These are phyloP conservation scores for Schizothorax lantsangensis DNA, from an alignment of 2,797 vertebrate genomes.

Conservation along the genomic window DNA sequence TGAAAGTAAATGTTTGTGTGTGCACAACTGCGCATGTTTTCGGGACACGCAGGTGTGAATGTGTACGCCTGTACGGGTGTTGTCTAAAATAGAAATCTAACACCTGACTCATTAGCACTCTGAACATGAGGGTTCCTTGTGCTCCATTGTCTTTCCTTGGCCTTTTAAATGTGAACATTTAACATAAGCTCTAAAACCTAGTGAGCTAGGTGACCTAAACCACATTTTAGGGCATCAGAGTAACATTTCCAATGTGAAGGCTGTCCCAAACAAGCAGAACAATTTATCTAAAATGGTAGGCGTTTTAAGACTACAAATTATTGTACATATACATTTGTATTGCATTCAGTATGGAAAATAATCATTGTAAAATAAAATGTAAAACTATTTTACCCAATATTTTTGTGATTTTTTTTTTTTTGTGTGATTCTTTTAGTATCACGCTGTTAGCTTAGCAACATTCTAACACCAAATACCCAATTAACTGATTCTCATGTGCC, in stretches of 20 bases:
- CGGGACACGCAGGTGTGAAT: constrained; percentile 75
- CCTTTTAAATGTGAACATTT: constrained; percentile 10
- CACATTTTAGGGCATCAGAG: neutral
- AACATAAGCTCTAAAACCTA: neutral
- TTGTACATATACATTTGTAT: neutral
- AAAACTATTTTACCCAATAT: neutral
- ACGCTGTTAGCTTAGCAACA: neutral
- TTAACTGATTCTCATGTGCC: neutral
- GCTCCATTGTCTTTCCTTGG: constrained; percentile 44
- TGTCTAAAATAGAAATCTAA: constrained; percentile 74
- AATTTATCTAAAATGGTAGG: neutral
- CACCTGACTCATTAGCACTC: constrained; percentile 66
- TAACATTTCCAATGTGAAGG: neutral
- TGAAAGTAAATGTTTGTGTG: constrained; percentile 65
- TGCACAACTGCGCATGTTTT: constrained; percentile 60
- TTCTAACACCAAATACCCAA: constrained; percentile 4
- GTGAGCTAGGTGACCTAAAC: neutral
- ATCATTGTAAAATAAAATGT: neutral
- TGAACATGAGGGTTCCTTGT: constrained; percentile 46
- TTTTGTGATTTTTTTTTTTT: neutral
- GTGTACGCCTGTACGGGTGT: constrained; percentile 45
- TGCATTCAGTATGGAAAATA: neutral
- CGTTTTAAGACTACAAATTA: neutral
- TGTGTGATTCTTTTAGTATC: neutral
- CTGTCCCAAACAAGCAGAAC: neutral